Base-by-base conservation (phyloP, 1,140 invertebrate species). In the Matsumurasca onukii region DNA sequence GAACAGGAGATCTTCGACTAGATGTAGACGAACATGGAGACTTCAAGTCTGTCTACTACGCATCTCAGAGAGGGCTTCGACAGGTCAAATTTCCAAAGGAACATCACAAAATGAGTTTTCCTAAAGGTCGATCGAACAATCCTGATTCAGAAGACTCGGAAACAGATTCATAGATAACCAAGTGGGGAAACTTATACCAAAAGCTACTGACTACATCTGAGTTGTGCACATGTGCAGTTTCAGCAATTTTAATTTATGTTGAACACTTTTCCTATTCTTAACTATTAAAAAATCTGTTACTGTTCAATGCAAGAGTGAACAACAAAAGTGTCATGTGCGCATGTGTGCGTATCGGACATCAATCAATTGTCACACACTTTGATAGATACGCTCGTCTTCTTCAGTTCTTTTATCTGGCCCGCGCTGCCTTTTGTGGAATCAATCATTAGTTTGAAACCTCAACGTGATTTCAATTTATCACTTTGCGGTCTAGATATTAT, bases 1-100 rank as follows among this genome's bases (percentile, higher is more conserved):
- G 75, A 2, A 77, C 75, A 2, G 76, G 76, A 0, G 72, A 74
- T 13, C 65, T 76, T 1, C 65, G 67, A n/a, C 64, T 74, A 31
- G 74, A 76, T 17, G 15, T 71, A 5, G 73, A 75, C 39, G 49
- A 71, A 49, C 66, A 70, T 34, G 72, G 72, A 0, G 66, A 67
- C 61, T 73, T 71, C 34, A 68, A 68, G 39, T 63, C 67, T 1
- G 67, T 70, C 29, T 65, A 65, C 34, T 65, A 45, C 62, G 25
- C 62, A 9, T 25, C 20, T 9, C 31, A 45, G 22, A 15, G 34
- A 48, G 55, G 25, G 9, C 24, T 24, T 24, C 15, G 55, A 27
- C 55, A 59, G 25, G 55, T 59, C 24, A 27, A 9, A 24, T 59
- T 59, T 27, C 55, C 55, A 2, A 2, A 9, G 34, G 34, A 39